A percentile compares a stretch with the other conserved stretches of the same genome.
These are phyloP conservation scores for Pangasius larnaudii DNA, from an alignment of 2,797 vertebrate genomes.

Conservation along the genomic window DNA sequence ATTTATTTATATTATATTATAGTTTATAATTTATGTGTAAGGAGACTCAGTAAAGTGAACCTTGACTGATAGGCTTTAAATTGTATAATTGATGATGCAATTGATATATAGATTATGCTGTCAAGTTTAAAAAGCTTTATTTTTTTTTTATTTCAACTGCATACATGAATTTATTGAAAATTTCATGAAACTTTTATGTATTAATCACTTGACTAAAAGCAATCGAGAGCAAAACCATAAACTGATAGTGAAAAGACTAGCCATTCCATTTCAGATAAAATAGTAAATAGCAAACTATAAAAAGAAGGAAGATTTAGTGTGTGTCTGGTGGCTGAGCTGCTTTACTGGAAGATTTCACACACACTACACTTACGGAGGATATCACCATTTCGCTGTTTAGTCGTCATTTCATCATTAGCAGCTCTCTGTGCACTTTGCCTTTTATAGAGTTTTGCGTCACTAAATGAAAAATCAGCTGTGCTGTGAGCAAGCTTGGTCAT, in stretches of 20 bases:
- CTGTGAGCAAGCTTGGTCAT: neutral
- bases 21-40: neutral
- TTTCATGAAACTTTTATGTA: neutral
- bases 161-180: neutral
- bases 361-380: neutral
- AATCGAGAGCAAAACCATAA: neutral
- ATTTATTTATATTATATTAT: no score
- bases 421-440: neutral
- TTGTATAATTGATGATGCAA: no score
- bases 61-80: no score
- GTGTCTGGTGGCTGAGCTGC: neutral
- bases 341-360: neutral
- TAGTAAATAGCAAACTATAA: neutral
- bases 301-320: neutral
- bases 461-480: constrained; percentile 9
- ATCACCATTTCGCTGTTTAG: neutral
- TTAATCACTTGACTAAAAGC: neutral
- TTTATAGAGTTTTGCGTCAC: neutral
- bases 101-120: no score
- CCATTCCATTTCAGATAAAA: neutral
- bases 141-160: neutral
- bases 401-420: neutral
- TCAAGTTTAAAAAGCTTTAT: no score
- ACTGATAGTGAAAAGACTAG: neutral
- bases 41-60: no score